Base-by-base conservation (phyloP, 2,113 vertebrate genomes). In the Microcebus griseorufus region DNA sequence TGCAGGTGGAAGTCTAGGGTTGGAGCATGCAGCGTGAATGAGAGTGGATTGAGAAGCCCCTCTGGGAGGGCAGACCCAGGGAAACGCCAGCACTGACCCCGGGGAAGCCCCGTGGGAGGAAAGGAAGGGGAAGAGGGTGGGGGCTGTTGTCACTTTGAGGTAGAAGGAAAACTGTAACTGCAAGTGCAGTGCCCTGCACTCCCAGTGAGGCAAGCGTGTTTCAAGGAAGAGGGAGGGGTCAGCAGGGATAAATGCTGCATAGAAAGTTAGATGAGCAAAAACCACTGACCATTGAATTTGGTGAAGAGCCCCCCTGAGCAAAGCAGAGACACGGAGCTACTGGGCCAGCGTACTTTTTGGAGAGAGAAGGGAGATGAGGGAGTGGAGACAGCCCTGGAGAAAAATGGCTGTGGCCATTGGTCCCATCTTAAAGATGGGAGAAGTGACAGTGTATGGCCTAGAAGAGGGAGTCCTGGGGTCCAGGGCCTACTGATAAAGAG, bases 121-220 rank as follows among this genome's bases (percentile, higher is more conserved):
- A 39, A n/a, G n/a, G 72, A 60, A 18, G 17, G 23, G 7, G 9
- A 13, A 2, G 0, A 9, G 3, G 18, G 11, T 10, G 34, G 23
- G 39, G 34, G 58, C 25, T 4, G 29, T 18, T 76, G 27, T 18
- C 14, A 32, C 25, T 27, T 8, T 5, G 29, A 69, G 16, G 25
- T 6, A 58, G 29, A 89, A 62, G 73, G 60, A 84, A 48, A 17
- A 8, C 3, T 39, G 37, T 62, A 64, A 29, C 62, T 27, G 23
- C 18, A 4, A 27, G 13, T 10, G 13, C 29, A 9, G 70, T 34
- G 37, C 69, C 51, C 48, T 80, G 73, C 25, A 39, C 45, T 32
- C 39, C 8, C 7, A 64, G 34, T 34, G 5, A 25, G 84, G 29
- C 18, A 16, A 53, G 11, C 32, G 37, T n/a, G 11, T 60, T 69